phyloP scores from a whole-genome alignment of 37 sponge, comb jelly and placozoan species.

The Aphrocallistes beatrix region DNA sequence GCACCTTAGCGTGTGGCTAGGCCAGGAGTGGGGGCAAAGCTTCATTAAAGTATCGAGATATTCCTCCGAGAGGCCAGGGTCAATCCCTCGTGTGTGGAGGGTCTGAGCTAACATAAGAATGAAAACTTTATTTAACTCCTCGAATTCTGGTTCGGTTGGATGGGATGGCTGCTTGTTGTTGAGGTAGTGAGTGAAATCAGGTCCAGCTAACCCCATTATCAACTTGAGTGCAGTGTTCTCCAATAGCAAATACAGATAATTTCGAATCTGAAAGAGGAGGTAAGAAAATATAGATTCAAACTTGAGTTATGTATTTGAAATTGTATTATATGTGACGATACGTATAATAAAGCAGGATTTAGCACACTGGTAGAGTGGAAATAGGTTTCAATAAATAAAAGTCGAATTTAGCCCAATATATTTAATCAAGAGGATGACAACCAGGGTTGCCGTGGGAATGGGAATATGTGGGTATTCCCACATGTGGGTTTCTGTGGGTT shows the following conservation, averaged over 20 bases:
- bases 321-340: too few relatives aligned
- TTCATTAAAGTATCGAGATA: not conserved
- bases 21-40: not conserved
- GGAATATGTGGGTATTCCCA: too few relatives aligned
- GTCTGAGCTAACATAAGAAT: slow-evolving; percentile 56
- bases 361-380: too few relatives aligned
- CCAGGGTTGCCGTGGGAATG: too few relatives aligned
- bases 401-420: too few relatives aligned
- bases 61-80: not conserved
- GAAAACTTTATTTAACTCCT: slow-evolving; percentile 65
- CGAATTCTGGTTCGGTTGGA: slow-evolving; percentile 37
- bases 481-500: too few relatives aligned
- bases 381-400: too few relatives aligned
- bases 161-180: not conserved
- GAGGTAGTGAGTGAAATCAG: not conserved
- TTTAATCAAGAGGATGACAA: too few relatives aligned
- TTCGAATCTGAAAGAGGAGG: not conserved
- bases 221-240: not conserved
- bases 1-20: not conserved
- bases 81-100: slow-evolving; percentile 27
- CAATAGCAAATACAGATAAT: not conserved
- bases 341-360: too few relatives aligned
- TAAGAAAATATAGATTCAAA: too few relatives aligned
- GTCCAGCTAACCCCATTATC: not conserved
- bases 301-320: too few relatives aligned